Percentiles rank a stretch among this genome's conserved stretches.
Evolutionary conservation across 2,113 vertebrate species (phyloP).

Genomic region (Candoia aspera): DNA sequence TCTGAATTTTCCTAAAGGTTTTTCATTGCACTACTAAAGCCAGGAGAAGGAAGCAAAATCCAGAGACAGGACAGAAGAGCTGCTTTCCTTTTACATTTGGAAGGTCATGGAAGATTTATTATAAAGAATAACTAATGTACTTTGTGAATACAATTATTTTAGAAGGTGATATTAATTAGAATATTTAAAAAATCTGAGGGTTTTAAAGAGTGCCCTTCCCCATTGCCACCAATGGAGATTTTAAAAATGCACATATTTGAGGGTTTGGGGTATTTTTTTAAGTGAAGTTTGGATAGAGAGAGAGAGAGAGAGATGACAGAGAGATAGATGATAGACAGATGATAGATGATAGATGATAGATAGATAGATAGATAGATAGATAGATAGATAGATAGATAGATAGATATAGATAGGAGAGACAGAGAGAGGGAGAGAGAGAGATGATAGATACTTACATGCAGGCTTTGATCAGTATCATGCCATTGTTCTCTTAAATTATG

Average conservation of each 20-base stretch:
- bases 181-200: not conserved
- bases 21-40: slow-evolving; percentile 38
- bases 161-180: slow-evolving; percentile 22
- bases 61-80: not conserved
- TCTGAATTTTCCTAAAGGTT: slow-evolving; percentile 41
- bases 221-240: not conserved
- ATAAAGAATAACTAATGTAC: slow-evolving; percentile 17
- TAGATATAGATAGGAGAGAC: not conserved
- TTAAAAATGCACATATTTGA: not conserved
- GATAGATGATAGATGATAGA: no score
- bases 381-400: not conserved
- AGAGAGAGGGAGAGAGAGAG: not conserved
- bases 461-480: not conserved
- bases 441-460: not conserved
- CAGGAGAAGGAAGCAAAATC: slow-evolving; percentile 36
- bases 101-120: slow-evolving; percentile 14
- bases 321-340: not conserved
- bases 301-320: not conserved
- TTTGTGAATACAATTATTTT: slow-evolving; percentile 26
- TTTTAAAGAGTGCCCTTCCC: not conserved
- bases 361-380: no score
- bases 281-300: not conserved
- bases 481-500: not conserved
- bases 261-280: not conserved
- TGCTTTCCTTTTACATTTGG: slow-evolving; percentile 36